phyloP scores from a whole-genome alignment of 2,888 invertebrate species.

The Tipula vernalis region DNA sequence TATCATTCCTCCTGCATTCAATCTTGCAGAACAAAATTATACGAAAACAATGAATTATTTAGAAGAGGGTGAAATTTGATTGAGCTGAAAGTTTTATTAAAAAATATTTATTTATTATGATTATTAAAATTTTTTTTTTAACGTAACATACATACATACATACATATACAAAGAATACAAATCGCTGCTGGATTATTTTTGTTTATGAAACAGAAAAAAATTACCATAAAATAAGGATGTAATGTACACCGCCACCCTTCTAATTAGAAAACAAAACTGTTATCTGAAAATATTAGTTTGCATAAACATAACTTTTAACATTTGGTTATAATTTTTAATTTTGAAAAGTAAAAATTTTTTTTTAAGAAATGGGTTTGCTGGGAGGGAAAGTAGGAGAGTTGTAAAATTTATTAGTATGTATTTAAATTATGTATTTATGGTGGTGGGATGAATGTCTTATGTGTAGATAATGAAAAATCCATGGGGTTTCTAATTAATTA shows the following conservation, averaged over 20 bases:
- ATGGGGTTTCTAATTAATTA: not conserved
- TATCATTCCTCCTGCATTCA: not conserved
- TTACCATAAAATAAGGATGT: not conserved
- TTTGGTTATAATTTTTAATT: not conserved
- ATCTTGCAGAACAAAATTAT: not conserved
- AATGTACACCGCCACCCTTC: not conserved
- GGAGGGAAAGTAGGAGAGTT: not conserved
- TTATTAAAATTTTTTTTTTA: not conserved
- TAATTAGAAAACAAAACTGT: not conserved
- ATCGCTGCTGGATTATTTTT: not conserved
- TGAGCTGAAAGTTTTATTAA: constrained; percentile 4
- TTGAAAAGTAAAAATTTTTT: not conserved
- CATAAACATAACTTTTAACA: not conserved
- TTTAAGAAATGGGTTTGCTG: not conserved
- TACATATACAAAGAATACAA: not conserved
- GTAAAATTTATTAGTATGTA: not conserved
- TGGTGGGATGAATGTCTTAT: not conserved
- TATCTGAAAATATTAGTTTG: not conserved
- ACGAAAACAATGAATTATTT: not conserved
- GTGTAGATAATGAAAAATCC: not conserved
- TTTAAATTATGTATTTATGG: not conserved
- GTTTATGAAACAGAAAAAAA: not conserved
- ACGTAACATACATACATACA: not conserved
- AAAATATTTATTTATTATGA: not conserved
- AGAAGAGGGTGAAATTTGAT: not conserved